Percentiles rank a stretch among this genome's conserved stretches.
Evolutionary conservation across 2,888 invertebrate genomes (phyloP).

Genomic region (Galerucella pusilla): DNA sequence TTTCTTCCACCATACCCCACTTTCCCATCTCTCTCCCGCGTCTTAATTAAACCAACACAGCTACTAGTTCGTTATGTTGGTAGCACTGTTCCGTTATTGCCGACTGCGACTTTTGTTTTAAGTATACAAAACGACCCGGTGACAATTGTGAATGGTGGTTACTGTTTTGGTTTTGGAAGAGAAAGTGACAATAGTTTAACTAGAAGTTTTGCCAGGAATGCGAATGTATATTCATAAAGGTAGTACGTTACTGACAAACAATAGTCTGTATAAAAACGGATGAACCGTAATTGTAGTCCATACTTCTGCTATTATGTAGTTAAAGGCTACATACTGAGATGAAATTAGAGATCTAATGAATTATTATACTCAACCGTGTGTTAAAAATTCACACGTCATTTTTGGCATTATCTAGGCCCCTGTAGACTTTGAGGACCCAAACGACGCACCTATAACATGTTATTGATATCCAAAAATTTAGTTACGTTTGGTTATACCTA

Average conservation of each 20-base stretch:
- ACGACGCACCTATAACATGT: no score
- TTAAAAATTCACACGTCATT: no score
- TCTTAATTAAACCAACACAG: conserved; percentile 38
- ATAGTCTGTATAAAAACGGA: neutral
- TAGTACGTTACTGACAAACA: neutral
- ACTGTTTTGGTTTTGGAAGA: conserved; percentile 22
- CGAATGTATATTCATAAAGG: neutral
- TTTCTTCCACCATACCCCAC: conserved; percentile 13
- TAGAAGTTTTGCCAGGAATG: conserved; percentile 3
- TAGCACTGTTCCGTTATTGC: conserved; percentile 31
- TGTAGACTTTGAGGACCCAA: no score
- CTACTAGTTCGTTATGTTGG: conserved; percentile 40
- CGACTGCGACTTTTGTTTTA: conserved; percentile 33
- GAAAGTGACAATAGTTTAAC: conserved; percentile 5
- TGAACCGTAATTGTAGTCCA: neutral
- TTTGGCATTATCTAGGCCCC: no score
- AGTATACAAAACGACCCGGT: conserved; percentile 29
- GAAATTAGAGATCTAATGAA: no score
- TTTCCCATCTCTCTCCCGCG: conserved; percentile 2
- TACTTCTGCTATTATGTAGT: no score
- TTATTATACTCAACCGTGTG: no score
- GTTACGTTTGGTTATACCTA: no score
- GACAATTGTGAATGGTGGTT: conserved; percentile 33
- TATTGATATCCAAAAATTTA: no score
- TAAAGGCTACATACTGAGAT: no score